These are phyloP conservation scores for Penaeus chinensis DNA, from an alignment of 1,140 invertebrate genomes.

Conservation along the genomic window DNA sequence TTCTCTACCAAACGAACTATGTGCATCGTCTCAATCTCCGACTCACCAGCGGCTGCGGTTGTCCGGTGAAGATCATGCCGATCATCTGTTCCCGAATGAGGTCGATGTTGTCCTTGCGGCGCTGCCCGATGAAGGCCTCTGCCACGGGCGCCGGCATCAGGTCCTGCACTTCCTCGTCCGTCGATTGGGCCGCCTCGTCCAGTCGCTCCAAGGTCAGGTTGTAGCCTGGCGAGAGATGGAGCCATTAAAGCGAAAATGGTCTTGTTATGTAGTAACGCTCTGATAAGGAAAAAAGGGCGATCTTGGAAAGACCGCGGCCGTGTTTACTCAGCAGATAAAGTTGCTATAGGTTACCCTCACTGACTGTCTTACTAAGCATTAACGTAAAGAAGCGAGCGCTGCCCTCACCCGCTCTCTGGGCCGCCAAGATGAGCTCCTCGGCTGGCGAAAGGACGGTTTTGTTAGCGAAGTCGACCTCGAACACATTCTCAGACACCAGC, in stretches of 20 bases:
- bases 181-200: constrained; percentile 43
- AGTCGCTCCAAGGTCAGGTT: constrained; percentile 50
- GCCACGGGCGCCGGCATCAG: constrained; percentile 58
- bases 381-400: background rate
- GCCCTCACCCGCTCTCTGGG: constrained; percentile 48
- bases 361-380: background rate
- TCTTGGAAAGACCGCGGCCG: too few species aligned
- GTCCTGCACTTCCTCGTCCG: constrained; percentile 53
- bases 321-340: too few species aligned
- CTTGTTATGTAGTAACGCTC: background rate
- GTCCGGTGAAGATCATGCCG: constrained; percentile 59
- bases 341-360: background rate
- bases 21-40: too few species aligned
- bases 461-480: background rate
- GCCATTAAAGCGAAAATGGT: background rate
- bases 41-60: constrained; percentile 50
- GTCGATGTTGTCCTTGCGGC: constrained; percentile 48
- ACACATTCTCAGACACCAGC: background rate
- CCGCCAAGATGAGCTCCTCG: constrained; percentile 53
- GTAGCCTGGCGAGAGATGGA: constrained; percentile 36
- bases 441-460: constrained; percentile 47
- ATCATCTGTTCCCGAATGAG: constrained; percentile 54
- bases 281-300: background rate
- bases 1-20: too few species aligned
- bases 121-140: constrained; percentile 55